These are phyloP conservation scores for Drepanosiphum platanoidis DNA, from an alignment of 2,888 invertebrate genomes.

Conservation along the genomic window DNA sequence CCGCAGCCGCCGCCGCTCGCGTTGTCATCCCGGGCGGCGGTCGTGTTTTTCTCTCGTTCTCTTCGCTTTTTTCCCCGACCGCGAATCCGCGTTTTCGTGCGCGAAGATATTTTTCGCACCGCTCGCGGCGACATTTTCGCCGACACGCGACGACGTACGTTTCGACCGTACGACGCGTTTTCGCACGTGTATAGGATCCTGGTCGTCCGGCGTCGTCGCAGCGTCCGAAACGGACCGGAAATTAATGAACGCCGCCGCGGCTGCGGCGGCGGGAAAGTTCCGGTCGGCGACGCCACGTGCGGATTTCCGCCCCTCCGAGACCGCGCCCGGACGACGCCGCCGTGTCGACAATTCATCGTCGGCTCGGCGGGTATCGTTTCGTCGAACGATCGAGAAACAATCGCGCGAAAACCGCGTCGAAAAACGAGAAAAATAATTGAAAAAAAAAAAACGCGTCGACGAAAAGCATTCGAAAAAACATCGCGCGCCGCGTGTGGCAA, in stretches of 20 bases:
- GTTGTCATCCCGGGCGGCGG: too few species aligned
- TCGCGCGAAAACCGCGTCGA: too few species aligned
- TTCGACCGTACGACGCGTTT: background rate
- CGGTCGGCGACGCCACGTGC: too few species aligned
- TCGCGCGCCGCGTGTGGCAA: background rate
- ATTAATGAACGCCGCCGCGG: too few species aligned
- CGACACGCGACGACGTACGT: background rate
- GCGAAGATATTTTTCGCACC: background rate
- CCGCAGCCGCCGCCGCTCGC: background rate
- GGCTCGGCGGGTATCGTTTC: background rate
- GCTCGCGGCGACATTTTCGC: background rate
- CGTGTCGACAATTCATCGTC: background rate
- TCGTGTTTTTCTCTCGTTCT: too few species aligned
- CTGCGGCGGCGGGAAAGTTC: background rate
- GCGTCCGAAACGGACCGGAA: conserved; percentile 44
- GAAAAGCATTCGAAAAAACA: too few species aligned
- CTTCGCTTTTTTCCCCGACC: background rate
- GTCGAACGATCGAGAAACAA: background rate
- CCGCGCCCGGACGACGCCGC: background rate
- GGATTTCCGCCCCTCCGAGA: background rate
- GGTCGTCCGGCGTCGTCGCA: conserved; percentile 25
- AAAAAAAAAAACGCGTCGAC: too few species aligned
- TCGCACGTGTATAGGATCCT: conserved; percentile 30
- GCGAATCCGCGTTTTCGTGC: background rate
- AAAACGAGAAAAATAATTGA: too few species aligned